These are phyloP conservation scores for Paramacrobiotus metropolitanus DNA, from an alignment of 1,140 invertebrate genomes.

Conservation along the genomic window DNA sequence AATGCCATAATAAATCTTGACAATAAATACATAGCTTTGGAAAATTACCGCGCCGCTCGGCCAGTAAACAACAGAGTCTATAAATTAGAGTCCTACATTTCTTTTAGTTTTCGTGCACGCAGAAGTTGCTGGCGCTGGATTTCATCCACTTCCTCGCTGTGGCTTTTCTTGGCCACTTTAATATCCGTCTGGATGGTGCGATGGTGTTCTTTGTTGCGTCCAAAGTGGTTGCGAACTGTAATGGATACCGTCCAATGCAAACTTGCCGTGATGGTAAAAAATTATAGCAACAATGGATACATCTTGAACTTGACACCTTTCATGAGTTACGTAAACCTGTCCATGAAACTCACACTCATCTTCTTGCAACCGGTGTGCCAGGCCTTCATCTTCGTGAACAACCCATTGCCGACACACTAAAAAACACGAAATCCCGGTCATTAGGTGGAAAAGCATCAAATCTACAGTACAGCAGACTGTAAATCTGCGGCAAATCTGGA, in stretches of 20 bases:
- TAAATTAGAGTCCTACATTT: neutral
- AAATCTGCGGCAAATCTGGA: too few species aligned
- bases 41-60: too few species aligned
- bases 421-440: too few species aligned
- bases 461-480: too few species aligned
- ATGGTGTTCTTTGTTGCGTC: constrained; percentile 18
- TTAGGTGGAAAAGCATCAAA: too few species aligned
- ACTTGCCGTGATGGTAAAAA: neutral
- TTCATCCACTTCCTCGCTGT: constrained; percentile 18
- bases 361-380: constrained; percentile 20
- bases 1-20: too few species aligned
- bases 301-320: neutral
- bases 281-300: neutral
- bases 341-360: constrained; percentile 19
- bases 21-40: too few species aligned
- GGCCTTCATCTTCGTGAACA: constrained; percentile 21
- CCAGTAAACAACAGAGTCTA: too few species aligned
- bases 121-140: neutral
- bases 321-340: neutral
- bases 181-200: constrained; percentile 20
- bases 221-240: constrained; percentile 21
- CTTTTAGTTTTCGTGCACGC: neutral
- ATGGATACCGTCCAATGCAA: neutral
- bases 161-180: constrained; percentile 20
- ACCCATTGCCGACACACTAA: constrained; percentile 20